Percentiles rank a stretch among this genome's conserved stretches.
phyloP scores from a whole-genome alignment of 2,113 vertebrate species.

The Bufo gargarizans region DNA sequence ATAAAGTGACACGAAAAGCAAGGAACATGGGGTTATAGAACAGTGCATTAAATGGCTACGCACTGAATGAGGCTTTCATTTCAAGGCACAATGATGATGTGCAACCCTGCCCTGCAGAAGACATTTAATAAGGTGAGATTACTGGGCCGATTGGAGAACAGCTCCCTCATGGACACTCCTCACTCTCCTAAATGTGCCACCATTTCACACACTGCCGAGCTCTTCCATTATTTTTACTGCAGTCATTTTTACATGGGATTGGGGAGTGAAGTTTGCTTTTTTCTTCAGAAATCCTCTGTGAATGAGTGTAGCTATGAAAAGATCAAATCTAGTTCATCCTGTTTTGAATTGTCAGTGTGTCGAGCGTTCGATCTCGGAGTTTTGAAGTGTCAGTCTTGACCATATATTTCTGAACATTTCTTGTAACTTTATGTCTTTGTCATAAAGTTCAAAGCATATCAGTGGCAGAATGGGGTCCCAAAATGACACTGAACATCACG shows the following conservation, averaged over 20 bases:
- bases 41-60: background rate
- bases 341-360: slow-evolving; percentile 61
- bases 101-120: slow-evolving; percentile 26
- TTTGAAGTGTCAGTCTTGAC: slow-evolving; percentile 59
- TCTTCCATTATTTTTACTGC: slow-evolving; percentile 53
- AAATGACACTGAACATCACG: slow-evolving; percentile 57
- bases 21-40: background rate
- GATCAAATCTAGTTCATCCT: slow-evolving; percentile 59
- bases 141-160: slow-evolving; percentile 1
- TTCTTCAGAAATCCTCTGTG: slow-evolving; percentile 32
- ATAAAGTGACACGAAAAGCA: background rate
- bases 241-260: slow-evolving; percentile 38
- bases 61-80: background rate
- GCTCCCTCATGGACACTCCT: slow-evolving; percentile 15
- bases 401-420: slow-evolving; percentile 66
- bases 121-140: slow-evolving; percentile 4
- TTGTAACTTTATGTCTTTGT: slow-evolving; percentile 69
- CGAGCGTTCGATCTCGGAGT: slow-evolving; percentile 62
- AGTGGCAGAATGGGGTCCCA: slow-evolving; percentile 59
- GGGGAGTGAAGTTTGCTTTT: slow-evolving; percentile 15
- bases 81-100: slow-evolving; percentile 23
- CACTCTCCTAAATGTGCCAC: slow-evolving; percentile 31
- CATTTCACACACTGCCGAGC: slow-evolving; percentile 32
- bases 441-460: slow-evolving; percentile 66
- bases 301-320: slow-evolving; percentile 53